Percentiles rank a stretch among this genome's conserved stretches.
Conservation (phyloP, 1,140 invertebrate species). For the Cydia splendana region DNA sequence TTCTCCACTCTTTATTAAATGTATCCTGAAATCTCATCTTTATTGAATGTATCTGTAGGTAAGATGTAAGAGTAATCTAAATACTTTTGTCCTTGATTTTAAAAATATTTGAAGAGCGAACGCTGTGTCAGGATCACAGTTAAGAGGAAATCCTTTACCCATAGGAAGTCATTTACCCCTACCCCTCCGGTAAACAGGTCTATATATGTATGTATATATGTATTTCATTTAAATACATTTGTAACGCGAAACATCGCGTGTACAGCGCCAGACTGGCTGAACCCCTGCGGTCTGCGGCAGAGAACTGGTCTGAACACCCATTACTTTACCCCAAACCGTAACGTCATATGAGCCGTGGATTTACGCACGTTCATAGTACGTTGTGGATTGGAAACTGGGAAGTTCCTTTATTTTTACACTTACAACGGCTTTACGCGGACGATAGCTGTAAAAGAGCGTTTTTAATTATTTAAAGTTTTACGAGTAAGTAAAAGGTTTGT, state of each 20-base stretch:
- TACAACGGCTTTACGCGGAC: constrained; percentile 17
- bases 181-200: background rate
- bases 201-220: background rate
- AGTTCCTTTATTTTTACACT: constrained; percentile 26
- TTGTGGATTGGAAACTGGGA: background rate
- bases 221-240: background rate
- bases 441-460: constrained; percentile 22
- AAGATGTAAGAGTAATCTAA: too few relatives aligned
- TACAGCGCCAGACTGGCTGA: constrained; percentile 18
- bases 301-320: constrained; percentile 30
- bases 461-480: constrained; percentile 10
- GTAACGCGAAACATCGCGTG: constrained; percentile 7
- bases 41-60: too few relatives aligned
- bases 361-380: background rate
- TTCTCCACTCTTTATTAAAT: too few relatives aligned
- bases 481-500: background rate
- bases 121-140: too few relatives aligned
- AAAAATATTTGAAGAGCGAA: too few relatives aligned
- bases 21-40: too few relatives aligned
- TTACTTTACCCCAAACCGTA: background rate
- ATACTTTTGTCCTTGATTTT: too few relatives aligned
- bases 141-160: too few relatives aligned
- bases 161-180: background rate
- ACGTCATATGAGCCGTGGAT: background rate
- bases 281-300: constrained; percentile 20